Base-by-base conservation (phyloP, 2,888 invertebrate genomes). In the Salticus scenicus region DNA sequence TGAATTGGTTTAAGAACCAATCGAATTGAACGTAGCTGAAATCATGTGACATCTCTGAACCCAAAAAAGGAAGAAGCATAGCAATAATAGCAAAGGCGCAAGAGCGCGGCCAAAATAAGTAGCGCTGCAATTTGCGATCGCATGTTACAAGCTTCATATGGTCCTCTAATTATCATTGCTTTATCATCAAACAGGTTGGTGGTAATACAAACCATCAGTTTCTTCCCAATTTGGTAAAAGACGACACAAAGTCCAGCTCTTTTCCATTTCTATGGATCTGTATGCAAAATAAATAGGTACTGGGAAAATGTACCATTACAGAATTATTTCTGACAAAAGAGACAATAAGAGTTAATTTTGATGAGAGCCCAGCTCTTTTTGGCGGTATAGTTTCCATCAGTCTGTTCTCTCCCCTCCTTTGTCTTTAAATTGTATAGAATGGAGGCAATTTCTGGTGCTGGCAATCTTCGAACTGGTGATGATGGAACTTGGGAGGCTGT, bases 371-470 rank as follows among this genome's bases (percentile, higher is more conserved):
- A 71, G 24, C 71, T 71, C 71, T 28, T 71, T 47, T 30, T 14
- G n/a, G 14, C 17, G 7, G 28, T 31, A 20, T 30, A 31, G 28
- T 71, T n/a, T 71, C 37, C 69, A 24, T 20, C 24, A 33, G 33
- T 10, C 37, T n/a, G n/a, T n/a, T n/a, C n/a, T n/a, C n/a, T 41
- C 31, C 17, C 24, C 37, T 20, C 14, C 27, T 8, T 28, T 66
- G 14, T 37, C 24, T 12, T 33, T 73, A 84, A 69, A 84, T 84
- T 37, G 51, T 84, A 77, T 84, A 77, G 73, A 84, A 84, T 2
- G 83, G 83, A 7, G 83, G 83, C 57, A 84, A 57, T 73, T 84
- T 84, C 83, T 77, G 72, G 28, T 83, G 83, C 51, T 69, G 69
- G 81, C 67, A 72, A 51, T 84, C 83, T 37, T 77, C 77, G 57